These are phyloP conservation scores for Muntiacus muntjak DNA, from an alignment of 2,113 vertebrate species.

Conservation along the genomic window DNA sequence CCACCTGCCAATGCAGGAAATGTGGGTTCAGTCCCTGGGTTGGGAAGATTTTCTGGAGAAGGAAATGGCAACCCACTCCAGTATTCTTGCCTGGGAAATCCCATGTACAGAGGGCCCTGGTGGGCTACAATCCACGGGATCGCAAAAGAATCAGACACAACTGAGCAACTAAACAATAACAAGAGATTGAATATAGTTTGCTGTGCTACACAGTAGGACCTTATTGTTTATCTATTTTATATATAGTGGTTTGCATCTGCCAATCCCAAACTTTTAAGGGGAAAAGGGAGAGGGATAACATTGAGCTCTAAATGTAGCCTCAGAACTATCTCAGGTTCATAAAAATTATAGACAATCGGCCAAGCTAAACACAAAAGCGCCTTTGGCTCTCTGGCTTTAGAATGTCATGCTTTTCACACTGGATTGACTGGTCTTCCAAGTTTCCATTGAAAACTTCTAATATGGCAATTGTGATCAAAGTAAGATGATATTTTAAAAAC, in stretches of 20 bases:
- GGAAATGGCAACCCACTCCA: neutral
- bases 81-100: neutral
- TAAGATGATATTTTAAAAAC: neutral
- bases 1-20: neutral
- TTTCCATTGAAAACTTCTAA: neutral
- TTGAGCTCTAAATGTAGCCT: neutral
- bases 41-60: neutral
- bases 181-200: neutral
- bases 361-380: neutral
- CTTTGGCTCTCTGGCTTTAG: neutral
- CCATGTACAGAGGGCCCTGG: neutral
- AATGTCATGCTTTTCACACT: neutral
- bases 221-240: neutral
- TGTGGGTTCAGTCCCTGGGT: neutral
- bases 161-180: neutral
- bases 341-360: neutral
- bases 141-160: neutral
- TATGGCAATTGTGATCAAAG: neutral
- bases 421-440: neutral
- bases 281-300: neutral
- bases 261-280: neutral
- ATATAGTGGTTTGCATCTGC: neutral
- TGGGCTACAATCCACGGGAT: neutral
- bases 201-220: neutral
- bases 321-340: neutral